Conservation (phyloP, 2,797 vertebrate genomes). For the Botia kubotai region DNA sequence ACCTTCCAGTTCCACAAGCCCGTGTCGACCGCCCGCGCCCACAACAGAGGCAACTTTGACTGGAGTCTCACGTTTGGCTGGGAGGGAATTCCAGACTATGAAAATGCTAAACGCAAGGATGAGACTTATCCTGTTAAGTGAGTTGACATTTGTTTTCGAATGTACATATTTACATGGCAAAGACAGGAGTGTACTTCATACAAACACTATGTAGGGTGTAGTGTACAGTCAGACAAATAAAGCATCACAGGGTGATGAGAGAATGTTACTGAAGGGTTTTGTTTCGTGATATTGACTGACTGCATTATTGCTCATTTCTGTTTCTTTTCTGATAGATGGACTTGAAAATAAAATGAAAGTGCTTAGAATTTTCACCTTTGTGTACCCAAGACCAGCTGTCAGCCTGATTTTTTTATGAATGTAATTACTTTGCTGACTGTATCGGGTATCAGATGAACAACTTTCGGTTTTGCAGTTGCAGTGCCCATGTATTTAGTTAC, state of each 20-base stretch:
- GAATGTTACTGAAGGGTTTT: not conserved
- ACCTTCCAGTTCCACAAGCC: slow-evolving; percentile 89
- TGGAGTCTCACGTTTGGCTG: slow-evolving; percentile 94
- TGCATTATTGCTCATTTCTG: not conserved
- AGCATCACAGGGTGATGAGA: not conserved
- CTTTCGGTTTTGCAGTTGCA: not conserved
- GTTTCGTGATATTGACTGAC: not conserved
- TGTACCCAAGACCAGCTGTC: not conserved
- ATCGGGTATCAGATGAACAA: slow-evolving; percentile 1
- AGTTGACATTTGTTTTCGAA: slow-evolving; percentile 50
- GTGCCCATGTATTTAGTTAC: not conserved
- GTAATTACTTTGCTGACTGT: not conserved
- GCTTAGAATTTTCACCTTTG: not conserved
- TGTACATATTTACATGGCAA: not conserved
- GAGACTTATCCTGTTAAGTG: slow-evolving; percentile 96
- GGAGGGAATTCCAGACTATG: slow-evolving; percentile 83
- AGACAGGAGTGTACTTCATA: not conserved
- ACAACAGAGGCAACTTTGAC: slow-evolving; percentile 94
- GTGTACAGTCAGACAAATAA: not conserved
- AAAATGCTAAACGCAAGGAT: slow-evolving; percentile 85
- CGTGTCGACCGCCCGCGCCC: slow-evolving; percentile 74
- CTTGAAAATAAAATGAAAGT: not conserved
- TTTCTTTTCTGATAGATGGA: not conserved
- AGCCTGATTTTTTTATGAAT: slow-evolving; percentile 3
- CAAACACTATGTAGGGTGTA: not conserved